A percentile compares a stretch with the other conserved stretches of the same genome.
phyloP scores from a whole-genome alignment of 2,113 vertebrate genomes.

The Cebidichthys violaceus region DNA sequence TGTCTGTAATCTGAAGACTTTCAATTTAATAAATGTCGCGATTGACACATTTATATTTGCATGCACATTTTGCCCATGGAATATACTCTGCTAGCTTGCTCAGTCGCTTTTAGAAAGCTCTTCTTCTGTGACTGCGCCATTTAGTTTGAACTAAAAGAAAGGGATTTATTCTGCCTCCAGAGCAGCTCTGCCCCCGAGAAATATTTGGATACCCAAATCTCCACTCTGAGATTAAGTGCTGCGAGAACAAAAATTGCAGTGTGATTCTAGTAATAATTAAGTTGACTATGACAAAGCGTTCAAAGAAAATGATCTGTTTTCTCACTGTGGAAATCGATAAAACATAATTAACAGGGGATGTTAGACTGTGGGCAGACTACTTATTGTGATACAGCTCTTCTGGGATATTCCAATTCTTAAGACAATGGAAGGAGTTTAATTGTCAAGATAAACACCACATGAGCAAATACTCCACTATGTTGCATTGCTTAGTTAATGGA shows the following conservation, averaged over 20 bases:
- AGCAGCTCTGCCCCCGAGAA: slow-evolving; percentile 24
- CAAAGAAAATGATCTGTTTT: background rate
- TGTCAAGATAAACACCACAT: slow-evolving; percentile 47
- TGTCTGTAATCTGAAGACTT: background rate
- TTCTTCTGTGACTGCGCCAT: background rate
- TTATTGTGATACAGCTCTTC: background rate
- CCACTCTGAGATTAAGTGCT: slow-evolving; percentile 20
- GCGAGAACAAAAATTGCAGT: slow-evolving; percentile 5
- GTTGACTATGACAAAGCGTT: slow-evolving; percentile 18
- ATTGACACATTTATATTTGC: background rate
- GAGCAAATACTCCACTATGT: slow-evolving; percentile 16
- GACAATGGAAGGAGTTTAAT: slow-evolving; percentile 43
- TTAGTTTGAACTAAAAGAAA: slow-evolving; percentile 17
- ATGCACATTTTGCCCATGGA: background rate
- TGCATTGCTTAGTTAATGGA: slow-evolving; percentile 49
- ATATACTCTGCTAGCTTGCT: background rate
- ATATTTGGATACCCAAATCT: slow-evolving; percentile 32
- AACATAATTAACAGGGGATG: slow-evolving; percentile 36
- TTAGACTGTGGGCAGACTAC: background rate
- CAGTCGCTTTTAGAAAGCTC: background rate
- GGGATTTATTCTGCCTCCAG: slow-evolving; percentile 25
- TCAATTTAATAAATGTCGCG: background rate
- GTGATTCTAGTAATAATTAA: slow-evolving; percentile 42
- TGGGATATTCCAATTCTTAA: slow-evolving; percentile 23
- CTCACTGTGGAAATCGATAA: slow-evolving; percentile 19